Evolutionary conservation across 2,888 invertebrate genomes (phyloP).

Genomic region (Entomobrya proxima): DNA sequence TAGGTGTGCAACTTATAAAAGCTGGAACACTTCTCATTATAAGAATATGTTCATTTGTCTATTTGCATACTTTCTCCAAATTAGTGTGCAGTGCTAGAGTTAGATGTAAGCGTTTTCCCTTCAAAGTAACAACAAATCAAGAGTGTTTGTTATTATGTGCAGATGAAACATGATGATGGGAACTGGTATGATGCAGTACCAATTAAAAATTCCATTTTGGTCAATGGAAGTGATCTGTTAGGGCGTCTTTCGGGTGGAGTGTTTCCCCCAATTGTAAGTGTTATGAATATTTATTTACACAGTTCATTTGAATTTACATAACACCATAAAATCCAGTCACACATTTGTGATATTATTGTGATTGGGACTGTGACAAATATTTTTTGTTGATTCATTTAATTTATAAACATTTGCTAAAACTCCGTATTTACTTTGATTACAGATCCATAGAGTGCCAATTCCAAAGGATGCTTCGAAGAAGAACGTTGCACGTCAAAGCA

Average conservation of each 20-base stretch:
- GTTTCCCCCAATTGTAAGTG: conserved; percentile 83
- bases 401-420: not conserved
- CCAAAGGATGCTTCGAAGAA: conserved; percentile 83
- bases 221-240: conserved; percentile 86
- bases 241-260: conserved; percentile 85
- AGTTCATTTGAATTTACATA: not conserved
- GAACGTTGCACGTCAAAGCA: conserved; percentile 84
- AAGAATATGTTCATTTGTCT: no score
- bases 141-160: not conserved
- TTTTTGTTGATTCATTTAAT: no score
- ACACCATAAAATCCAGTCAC: not conserved
- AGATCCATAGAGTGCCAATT: conserved; percentile 86
- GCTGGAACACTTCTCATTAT: no score
- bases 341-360: not conserved
- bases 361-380: no score
- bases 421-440: no score
- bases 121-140: not conserved
- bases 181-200: conserved; percentile 68
- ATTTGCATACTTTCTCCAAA: no score
- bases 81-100: no score
- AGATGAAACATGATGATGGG: conserved; percentile 71
- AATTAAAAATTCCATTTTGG: conserved; percentile 82
- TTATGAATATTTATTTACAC: not conserved
- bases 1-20: no score
- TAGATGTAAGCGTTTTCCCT: not conserved